Base-by-base conservation (phyloP, 2,113 vertebrate genomes). In the Chionomys nivalis region DNA sequence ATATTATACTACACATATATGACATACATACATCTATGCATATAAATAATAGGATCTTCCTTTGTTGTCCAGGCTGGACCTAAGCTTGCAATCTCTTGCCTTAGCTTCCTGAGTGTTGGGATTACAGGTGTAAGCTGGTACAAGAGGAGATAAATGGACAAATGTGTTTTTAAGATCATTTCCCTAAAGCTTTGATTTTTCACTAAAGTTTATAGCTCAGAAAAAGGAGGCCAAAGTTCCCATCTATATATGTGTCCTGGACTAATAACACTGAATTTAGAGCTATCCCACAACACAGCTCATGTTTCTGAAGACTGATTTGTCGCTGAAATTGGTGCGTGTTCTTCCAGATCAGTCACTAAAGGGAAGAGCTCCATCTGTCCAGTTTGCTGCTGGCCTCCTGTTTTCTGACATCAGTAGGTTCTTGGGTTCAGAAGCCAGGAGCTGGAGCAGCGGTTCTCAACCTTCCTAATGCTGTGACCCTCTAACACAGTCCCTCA, bases 101-200 rank as follows among this genome's bases (percentile, higher is more conserved):
- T 61, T 9, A 63, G 26, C 19, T 61, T 63, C 19, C 39, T 33
- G 17, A 65, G 21, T 63, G 28, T 4, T 89, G 55, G 58, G 28
- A 49, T 65, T 90, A 17, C 31, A 76, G 55, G 11, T 90, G 42
- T 88, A 49, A 88, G 66, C 26, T 72, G 52, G 14, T 88, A 65
- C n/a, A 93, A 52, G 31, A 91, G 36, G 1, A 75, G 39, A 91
- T 52, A 26, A 61, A 7, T 78, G 39, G 21, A 78, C 17, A 63
- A 7, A 55, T 76, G 10, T 0, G 31, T 89, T 91, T 91, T 94
- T 23, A 85, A 76, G 42, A 79, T 61, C 44, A 89, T 66, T 91
- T 70, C 26, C 44, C 70, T 82, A 94, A 92, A 96, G 58, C 7
- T 44, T 72, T 95, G 42, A n/a, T 87, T 39, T 39, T 76, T 94